Evolutionary conservation across 2,888 invertebrate genomes (phyloP).

Genomic region (Linhomoeus sp.): DNA sequence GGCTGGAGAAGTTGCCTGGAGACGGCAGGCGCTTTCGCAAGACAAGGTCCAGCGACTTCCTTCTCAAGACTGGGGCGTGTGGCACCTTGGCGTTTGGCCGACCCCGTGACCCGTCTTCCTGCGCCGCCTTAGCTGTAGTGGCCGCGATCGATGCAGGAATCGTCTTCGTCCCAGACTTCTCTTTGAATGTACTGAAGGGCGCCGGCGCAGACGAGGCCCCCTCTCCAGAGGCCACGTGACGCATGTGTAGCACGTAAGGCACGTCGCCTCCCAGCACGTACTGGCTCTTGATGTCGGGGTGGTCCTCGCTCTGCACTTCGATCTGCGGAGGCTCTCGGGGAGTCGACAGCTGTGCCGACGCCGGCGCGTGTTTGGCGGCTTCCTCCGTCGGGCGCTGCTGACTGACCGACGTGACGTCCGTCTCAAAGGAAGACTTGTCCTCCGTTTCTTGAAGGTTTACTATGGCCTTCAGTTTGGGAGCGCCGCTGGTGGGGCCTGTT

Average conservation of each 20-base stretch:
- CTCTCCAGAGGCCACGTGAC: constrained; percentile 12
- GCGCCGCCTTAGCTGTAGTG: too few relatives aligned
- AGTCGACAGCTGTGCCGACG: neutral
- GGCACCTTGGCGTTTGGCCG: too few relatives aligned
- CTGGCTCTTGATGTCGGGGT: constrained; percentile 18
- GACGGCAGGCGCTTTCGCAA: constrained; percentile 21
- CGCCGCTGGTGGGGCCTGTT: too few relatives aligned
- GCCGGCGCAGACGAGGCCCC: neutral
- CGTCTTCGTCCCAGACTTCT: constrained; percentile 6
- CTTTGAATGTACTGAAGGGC: constrained; percentile 12
- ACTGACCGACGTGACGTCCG: too few relatives aligned
- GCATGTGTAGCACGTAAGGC: constrained; percentile 26
- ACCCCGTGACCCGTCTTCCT: too few relatives aligned
- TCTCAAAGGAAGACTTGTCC: too few relatives aligned
- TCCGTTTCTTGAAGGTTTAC: too few relatives aligned
- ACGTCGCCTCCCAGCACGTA: constrained; percentile 18
- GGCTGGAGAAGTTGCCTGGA: constrained; percentile 21
- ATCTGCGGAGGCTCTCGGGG: constrained; percentile 8
- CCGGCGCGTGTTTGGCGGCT: too few relatives aligned
- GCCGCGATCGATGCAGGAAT: neutral
- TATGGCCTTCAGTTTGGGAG: too few relatives aligned
- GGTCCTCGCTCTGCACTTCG: constrained; percentile 22
- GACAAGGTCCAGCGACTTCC: constrained; percentile 21
- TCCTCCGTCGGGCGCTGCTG: neutral
- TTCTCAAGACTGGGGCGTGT: constrained; percentile 5